Evolutionary conservation across 1,140 invertebrate genomes (phyloP), one percentile per base, ranked within the genome.

Genomic region (Dendrolimus punctatus): DNA sequence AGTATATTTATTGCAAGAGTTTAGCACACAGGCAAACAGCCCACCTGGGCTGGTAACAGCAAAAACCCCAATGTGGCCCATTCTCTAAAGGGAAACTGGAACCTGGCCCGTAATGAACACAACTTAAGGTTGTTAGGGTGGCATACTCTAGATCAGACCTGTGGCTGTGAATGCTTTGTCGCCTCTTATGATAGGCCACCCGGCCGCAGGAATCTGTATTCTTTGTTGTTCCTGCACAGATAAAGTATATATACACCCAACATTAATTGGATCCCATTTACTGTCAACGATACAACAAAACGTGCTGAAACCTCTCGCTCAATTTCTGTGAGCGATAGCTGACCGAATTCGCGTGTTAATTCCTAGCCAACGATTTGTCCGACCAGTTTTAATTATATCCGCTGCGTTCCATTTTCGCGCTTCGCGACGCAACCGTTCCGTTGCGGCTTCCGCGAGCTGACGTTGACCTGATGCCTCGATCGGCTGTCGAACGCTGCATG

Each of bases 351-450:
- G 71, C 72, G 61, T 55, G 70, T 76, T 76, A 71, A 83, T 74
- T 71, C 68, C 68, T 58, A 69, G 76, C 76, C 74, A 72, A 66
- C 70, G 71, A 76, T 71, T 73, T 76, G 71, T 79, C 68, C 69
- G 73, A 66, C 68, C 64, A 68, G 71, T 76, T 79, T 80, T 83
- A 83, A 83, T 83, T 83, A 81, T 83, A 80, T 76, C 76, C 74
- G 74, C 77, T 80, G 70, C 62, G 80, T 74, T 79, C 80, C 76
- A 80, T 80, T 81, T 83, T 79, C 77, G 73, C 74, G 66, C 66
- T 61, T 68, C 67, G 72, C 66, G 64, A 63, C 72, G 71, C 65
- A 70, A 76, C 68, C 68, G 69, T 66, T 64, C 63, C 66, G 63
- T 61, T 60, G 48, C 53, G 52, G 72, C 77, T 78, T 76, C 76